Evolutionary conservation across 2,797 vertebrate genomes (phyloP), one percentile per base, ranked within the genome.

Genomic region (Anabas testudineus): DNA sequence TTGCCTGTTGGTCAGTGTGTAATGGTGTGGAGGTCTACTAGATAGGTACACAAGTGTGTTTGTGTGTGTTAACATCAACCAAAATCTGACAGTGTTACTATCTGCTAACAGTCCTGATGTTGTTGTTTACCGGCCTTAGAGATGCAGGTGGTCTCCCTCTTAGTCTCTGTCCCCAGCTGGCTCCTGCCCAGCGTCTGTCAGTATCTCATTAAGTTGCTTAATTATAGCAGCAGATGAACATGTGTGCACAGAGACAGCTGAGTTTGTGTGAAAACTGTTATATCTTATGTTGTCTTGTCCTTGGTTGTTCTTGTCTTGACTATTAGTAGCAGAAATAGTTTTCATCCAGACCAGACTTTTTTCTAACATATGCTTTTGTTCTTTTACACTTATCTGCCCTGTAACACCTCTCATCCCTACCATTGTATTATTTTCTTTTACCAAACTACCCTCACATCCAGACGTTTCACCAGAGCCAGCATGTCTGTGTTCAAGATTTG

Each of bases 191-290:
- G 71, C 64, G 57, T 71, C 57, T 71, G 62, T 69, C 65, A 36
- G 26, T 56, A 58, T 65, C 76, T 84, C 80, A 79, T 83, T 79
- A 82, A 71, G 62, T 48, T 55, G 36, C 60, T 48, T 78, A 80
- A 80, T 84, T 73, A 71, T 28, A 15, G 2, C 37, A 12, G 73
- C 55, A 74, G 82, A 60, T 10, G 32, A 68, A 56, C 51, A 60
- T 36, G 46, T 74, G 74, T 60, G 59, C 61, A 18, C 54, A 19
- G 57, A 36, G 39, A 22, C 61, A 60, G 51, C 65, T 32, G 73
- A 64, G 24, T 52, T 34, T 47, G 9, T 13, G n/a, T 10, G 58
- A 42, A 52, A 46, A 59, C 34, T 21, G 49, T 26, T 26, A 10
- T 22, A 8, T 21, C 49, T 56, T 45, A 32, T 32, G 3, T 15